Percentiles rank a stretch among this genome's conserved stretches.
Conservation (phyloP, 2,113 vertebrate species). For the Aptenodytes forsteri region DNA sequence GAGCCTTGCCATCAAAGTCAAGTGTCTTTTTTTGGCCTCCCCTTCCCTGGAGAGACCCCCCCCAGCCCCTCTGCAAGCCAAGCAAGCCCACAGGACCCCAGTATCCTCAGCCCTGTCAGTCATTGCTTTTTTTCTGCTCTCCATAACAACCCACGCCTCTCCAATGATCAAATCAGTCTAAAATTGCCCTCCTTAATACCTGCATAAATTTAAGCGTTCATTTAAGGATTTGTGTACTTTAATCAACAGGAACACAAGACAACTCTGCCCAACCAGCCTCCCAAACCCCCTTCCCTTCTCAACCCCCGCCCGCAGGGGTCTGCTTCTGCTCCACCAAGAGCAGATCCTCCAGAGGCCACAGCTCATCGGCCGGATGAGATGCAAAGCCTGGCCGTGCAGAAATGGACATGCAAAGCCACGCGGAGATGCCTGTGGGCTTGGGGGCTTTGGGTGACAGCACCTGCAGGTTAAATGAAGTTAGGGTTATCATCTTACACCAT, state of each 20-base stretch:
- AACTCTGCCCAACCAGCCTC: not conserved
- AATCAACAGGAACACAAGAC: not conserved
- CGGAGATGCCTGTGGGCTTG: fast-evolving
- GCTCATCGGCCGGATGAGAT: fast-evolving
- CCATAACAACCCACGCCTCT: not conserved
- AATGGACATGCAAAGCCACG: fast-evolving
- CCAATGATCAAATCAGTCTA: not conserved
- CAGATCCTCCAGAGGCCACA: not conserved
- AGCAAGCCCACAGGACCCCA: fast-evolving
- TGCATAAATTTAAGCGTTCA: fast-evolving
- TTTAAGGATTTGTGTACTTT: not conserved
- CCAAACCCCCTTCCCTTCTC: no score
- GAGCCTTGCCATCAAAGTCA: not conserved
- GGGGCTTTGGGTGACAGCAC: not conserved
- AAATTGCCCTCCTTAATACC: not conserved
- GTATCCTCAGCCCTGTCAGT: not conserved
- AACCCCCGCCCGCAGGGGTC: fast-evolving
- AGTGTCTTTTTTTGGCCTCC: not conserved
- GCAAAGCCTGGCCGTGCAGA: fast-evolving
- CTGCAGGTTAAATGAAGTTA: not conserved
- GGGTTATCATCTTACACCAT: not conserved
- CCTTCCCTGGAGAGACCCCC: no score
- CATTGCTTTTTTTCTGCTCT: not conserved
- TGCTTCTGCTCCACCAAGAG: not conserved
- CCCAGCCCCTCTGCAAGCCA: not conserved